Evolutionary conservation across 1,140 invertebrate species (phyloP).

Genomic region (Ostrea edulis): DNA sequence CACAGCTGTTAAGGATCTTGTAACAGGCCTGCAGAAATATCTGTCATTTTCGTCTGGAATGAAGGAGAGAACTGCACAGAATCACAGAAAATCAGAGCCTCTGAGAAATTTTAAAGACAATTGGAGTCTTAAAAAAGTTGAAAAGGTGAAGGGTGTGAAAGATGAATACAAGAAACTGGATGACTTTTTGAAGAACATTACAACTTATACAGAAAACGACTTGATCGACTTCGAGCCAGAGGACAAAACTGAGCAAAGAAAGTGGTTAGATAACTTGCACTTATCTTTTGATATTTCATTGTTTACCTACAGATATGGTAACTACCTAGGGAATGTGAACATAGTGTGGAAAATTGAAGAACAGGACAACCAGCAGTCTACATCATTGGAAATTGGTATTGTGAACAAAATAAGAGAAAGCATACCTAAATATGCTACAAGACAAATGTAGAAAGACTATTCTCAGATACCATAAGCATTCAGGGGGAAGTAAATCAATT

Average conservation of each 20-base stretch:
- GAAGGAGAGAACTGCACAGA: not conserved
- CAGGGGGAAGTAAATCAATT: not conserved
- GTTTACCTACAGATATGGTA: constrained; percentile 34
- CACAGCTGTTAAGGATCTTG: too few relatives aligned
- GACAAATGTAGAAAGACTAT: constrained; percentile 23
- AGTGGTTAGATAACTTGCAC: not conserved
- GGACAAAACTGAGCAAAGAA: constrained; percentile 25
- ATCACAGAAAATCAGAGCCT: not conserved
- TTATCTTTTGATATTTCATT: not conserved
- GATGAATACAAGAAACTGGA: not conserved
- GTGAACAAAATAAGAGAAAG: constrained; percentile 15
- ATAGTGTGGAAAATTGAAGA: constrained; percentile 16
- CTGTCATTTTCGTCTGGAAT: not conserved
- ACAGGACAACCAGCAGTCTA: not conserved
- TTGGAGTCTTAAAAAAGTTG: not conserved
- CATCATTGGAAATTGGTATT: not conserved
- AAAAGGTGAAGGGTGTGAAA: not conserved
- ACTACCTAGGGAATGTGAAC: constrained; percentile 34
- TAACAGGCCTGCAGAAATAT: not conserved
- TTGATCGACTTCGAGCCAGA: constrained; percentile 12
- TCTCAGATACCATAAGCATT: not conserved
- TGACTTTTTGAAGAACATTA: not conserved
- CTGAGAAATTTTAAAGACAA: not conserved
- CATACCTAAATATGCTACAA: not conserved
- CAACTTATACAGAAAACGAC: not conserved